A percentile compares a stretch with the other conserved stretches of the same genome.
phyloP scores from a whole-genome alignment of 2,113 vertebrate genomes.

The Poeciliopsis turrubarensis region DNA sequence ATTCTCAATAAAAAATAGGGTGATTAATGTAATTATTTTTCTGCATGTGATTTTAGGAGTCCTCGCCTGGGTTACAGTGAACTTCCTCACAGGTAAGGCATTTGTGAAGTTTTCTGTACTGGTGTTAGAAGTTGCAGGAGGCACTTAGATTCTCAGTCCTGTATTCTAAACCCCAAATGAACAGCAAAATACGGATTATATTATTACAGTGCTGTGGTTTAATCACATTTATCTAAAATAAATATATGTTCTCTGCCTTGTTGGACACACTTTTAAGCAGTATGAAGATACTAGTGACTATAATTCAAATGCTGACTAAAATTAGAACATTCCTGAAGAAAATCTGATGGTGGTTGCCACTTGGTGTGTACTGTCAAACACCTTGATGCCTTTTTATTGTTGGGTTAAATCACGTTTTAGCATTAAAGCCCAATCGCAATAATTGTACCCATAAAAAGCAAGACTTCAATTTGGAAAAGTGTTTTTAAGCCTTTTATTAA shows the following conservation, averaged over 20 bases:
- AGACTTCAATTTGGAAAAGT: not conserved
- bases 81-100: constrained; percentile 95
- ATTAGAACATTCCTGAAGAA: not conserved
- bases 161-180: constrained; percentile 37
- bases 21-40: constrained; percentile 50
- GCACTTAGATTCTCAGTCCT: not conserved
- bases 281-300: not conserved
- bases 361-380: not conserved
- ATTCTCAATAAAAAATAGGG: not conserved
- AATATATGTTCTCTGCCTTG: too few species aligned
- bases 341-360: not conserved
- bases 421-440: not conserved
- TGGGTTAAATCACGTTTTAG: not conserved
- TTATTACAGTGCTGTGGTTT: too few species aligned
- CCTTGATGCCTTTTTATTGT: not conserved
- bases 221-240: constrained; percentile 26
- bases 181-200: not conserved
- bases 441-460: not conserved
- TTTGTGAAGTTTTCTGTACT: constrained; percentile 69
- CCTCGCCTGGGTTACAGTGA: constrained; percentile 97
- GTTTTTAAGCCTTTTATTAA: too few species aligned
- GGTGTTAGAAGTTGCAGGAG: constrained; percentile 65
- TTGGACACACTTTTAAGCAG: not conserved
- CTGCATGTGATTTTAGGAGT: constrained; percentile 83
- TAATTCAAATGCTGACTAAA: constrained; percentile 10